Conservation (phyloP, 1,140 invertebrate species). For the Diabrotica undecimpunctata region DNA sequence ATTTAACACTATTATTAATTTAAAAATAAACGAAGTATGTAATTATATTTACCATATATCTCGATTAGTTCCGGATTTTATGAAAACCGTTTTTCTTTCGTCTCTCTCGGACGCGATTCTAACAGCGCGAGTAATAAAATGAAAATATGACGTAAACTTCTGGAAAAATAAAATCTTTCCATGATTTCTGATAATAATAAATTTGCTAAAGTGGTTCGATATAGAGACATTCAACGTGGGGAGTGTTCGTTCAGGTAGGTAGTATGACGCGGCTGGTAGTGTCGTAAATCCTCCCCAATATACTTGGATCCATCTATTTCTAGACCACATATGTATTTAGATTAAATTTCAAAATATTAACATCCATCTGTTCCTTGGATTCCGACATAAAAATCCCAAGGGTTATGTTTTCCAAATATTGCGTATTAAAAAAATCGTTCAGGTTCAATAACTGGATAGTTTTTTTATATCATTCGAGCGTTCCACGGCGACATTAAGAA, state of each 20-base stretch:
- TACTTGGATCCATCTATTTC: constrained; percentile 8
- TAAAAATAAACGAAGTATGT: too few species aligned
- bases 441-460: background rate
- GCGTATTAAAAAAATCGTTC: background rate
- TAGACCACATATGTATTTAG: constrained; percentile 5
- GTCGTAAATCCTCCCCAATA: constrained; percentile 10
- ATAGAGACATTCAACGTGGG: constrained; percentile 9
- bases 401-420: background rate
- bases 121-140: constrained; percentile 5
- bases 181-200: constrained; percentile 13
- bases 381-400: background rate
- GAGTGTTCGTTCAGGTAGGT: constrained; percentile 9
- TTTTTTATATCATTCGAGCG: background rate
- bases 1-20: too few species aligned
- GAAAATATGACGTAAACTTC: constrained; percentile 2
- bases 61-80: too few species aligned
- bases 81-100: too few species aligned
- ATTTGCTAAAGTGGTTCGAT: constrained; percentile 6
- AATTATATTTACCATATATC: too few species aligned
- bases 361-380: constrained; percentile 3
- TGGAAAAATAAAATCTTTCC: constrained; percentile 5
- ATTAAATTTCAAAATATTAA: constrained; percentile 10
- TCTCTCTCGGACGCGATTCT: background rate
- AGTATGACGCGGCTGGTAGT: background rate
- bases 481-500: too few species aligned